A percentile compares a stretch with the other conserved stretches of the same genome.
Conservation (phyloP, 2,113 vertebrate species). For the Carassius carassius region DNA sequence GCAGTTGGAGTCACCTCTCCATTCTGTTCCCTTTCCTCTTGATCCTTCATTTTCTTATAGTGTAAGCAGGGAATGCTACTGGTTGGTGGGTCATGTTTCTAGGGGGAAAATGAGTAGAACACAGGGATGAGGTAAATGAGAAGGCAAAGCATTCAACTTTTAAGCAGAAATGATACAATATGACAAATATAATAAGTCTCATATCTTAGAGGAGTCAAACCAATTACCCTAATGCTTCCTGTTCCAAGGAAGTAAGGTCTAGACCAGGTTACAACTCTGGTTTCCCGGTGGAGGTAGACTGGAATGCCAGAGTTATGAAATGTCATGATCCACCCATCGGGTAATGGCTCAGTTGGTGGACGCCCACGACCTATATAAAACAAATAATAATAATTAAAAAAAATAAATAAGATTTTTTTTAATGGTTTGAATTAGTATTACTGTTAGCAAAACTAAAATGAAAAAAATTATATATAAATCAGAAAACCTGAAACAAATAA, state of each 20-base stretch:
- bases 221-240: conserved; percentile 95
- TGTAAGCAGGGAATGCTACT: conserved; percentile 96
- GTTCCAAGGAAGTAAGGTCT: conserved; percentile 97
- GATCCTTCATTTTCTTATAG: conserved; percentile 98
- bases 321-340: conserved; percentile 99
- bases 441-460: not conserved
- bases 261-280: conserved; percentile 97
- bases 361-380: conserved; percentile 79
- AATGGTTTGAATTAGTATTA: not conserved
- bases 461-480: too few relatives aligned
- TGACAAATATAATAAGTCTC: too few relatives aligned
- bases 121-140: not conserved
- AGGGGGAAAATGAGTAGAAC: not conserved
- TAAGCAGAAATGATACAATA: too few relatives aligned
- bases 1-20: conserved; percentile 78
- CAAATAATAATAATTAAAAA: too few relatives aligned
- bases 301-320: conserved; percentile 99
- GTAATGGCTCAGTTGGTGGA: conserved; percentile 94
- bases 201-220: too few relatives aligned
- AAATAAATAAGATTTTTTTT: too few relatives aligned
- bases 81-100: conserved; percentile 98
- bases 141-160: too few relatives aligned
- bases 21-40: conserved; percentile 87
- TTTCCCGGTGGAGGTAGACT: conserved; percentile 97
- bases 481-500: too few relatives aligned